Base-by-base conservation (phyloP, 2,113 vertebrate species). In the Rhabdomys dilectus region DNA sequence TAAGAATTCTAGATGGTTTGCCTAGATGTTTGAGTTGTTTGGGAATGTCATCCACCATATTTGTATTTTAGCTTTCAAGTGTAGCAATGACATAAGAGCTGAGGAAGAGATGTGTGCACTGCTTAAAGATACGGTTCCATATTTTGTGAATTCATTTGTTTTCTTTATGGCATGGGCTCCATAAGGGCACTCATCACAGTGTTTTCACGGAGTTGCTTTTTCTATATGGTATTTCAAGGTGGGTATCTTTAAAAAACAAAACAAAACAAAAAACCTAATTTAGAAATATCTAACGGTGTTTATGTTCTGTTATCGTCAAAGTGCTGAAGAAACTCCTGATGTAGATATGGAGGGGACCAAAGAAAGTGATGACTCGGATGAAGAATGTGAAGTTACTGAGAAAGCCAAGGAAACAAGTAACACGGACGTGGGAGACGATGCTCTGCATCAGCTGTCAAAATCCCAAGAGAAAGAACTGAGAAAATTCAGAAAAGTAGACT, bases 311-410 rank as follows among this genome's bases (percentile, higher is more conserved):
- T 89, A 0, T 9, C 93, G 21, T 87, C 92, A 39, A 94, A 99
- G 98, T 82, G 56, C 75, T 85, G 97, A 97, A 91, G 98, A 98
- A 96, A 53, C 91, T 81, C 93, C 96, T 9, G 95, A 97, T 89
- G 98, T 98, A 93, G 99, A 99, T 98, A 99, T 99, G 98, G 98
- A 99, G 89, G 99, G 99, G 73, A 99, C 99, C 97, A 98, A 99
- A 90, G 98, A 99, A 98, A 99, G 99, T 96, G 99, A 98, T 16
- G 97, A 98, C 21, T 99, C 99, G 0, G 99, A 99, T 76, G 98
- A 98, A 96, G 99, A 99, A 98, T 90, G 96, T 82, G 96, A 98
- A 34, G 72, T 95, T 26, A 75, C 93, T 62, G 96, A 96, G 92
- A 72, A 94, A 16, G 96, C 97, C 78, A 98, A 97, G 1, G 97